Percentiles rank a stretch among this genome's conserved stretches.
These are phyloP conservation scores for Polydrusus cervinus DNA, from an alignment of 2,888 invertebrate genomes.

Conservation along the genomic window DNA sequence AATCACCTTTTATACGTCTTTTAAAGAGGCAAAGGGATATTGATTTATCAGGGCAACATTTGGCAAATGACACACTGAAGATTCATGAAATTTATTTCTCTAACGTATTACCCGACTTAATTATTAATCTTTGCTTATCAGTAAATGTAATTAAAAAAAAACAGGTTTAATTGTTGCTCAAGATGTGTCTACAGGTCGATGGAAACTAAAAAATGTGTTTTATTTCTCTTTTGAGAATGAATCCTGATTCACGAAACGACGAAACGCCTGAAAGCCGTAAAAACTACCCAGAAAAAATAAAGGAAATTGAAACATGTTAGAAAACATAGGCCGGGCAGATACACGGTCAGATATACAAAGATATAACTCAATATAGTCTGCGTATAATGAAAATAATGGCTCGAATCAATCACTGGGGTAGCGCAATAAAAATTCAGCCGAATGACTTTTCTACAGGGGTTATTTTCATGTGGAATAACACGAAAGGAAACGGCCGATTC, in stretches of 20 bases:
- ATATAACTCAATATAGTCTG: conserved; percentile 20
- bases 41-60: too few species aligned
- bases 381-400: conserved; percentile 33
- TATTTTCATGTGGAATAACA: conserved; percentile 36
- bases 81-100: too few species aligned
- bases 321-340: conserved; percentile 23
- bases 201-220: too few species aligned
- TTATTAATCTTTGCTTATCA: too few species aligned
- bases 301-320: conserved; percentile 21
- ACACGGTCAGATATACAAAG: conserved; percentile 15
- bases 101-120: too few species aligned
- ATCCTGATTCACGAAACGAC: neutral
- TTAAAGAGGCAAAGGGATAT: too few species aligned
- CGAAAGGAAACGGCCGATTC: conserved; percentile 18
- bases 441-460: conserved; percentile 19
- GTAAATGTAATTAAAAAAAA: too few species aligned
- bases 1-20: too few species aligned
- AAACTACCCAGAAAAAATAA: conserved; percentile 17
- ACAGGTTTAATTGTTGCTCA: too few species aligned
- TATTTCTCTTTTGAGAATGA: too few species aligned
- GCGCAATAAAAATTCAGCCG: conserved; percentile 25
- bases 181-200: too few species aligned
- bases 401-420: conserved; percentile 33
- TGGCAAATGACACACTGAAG: too few species aligned
- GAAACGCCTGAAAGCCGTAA: neutral